These are phyloP conservation scores for Mythimna loreyi DNA, from an alignment of 2,888 invertebrate genomes.

Conservation along the genomic window DNA sequence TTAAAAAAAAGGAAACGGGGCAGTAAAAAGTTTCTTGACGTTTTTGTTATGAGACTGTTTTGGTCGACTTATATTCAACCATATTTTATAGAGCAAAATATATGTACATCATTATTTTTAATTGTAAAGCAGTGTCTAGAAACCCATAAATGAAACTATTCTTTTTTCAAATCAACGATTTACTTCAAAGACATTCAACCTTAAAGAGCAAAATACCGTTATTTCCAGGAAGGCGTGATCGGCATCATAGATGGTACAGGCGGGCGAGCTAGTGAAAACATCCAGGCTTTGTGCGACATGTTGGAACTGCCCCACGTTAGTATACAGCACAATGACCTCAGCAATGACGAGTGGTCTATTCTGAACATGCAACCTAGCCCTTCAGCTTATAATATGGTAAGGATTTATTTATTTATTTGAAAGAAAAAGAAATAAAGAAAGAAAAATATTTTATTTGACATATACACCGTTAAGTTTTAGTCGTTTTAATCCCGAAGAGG, in stretches of 20 bases:
- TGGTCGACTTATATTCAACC: not conserved
- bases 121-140: not conserved
- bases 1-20: too few relatives aligned
- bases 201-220: not conserved
- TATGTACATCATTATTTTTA: too few relatives aligned
- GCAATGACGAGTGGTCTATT: constrained; percentile 85
- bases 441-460: too few relatives aligned
- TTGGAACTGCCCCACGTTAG: constrained; percentile 97
- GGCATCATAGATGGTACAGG: constrained; percentile 96
- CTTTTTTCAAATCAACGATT: not conserved
- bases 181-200: not conserved
- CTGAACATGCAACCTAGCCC: constrained; percentile 94
- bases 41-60: not conserved
- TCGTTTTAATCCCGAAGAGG: too few relatives aligned
- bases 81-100: not conserved
- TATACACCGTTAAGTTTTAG: too few relatives aligned
- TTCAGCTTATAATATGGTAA: constrained; percentile 80
- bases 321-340: constrained; percentile 93
- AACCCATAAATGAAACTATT: too few relatives aligned
- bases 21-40: not conserved
- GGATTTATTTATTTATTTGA: constrained; percentile 9
- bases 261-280: constrained; percentile 93
- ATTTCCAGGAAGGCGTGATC: constrained; percentile 93
- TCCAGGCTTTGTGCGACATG: constrained; percentile 95
- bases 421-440: too few relatives aligned